Conservation (phyloP, 2,797 vertebrate genomes). For the Oryzias dopingdopingensis region DNA sequence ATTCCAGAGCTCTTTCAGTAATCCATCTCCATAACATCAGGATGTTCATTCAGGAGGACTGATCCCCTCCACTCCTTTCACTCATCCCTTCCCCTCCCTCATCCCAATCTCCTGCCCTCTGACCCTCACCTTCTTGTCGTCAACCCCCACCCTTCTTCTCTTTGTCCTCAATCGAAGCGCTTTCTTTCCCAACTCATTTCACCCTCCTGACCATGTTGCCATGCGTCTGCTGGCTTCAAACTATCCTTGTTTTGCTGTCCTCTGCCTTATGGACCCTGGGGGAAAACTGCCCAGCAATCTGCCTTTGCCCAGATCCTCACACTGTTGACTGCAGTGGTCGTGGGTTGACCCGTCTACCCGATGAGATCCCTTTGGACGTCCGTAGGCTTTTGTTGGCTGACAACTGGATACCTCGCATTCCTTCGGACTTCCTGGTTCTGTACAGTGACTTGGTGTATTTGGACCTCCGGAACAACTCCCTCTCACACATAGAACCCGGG, state of each 20-base stretch:
- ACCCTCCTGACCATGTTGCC: slow-evolving; percentile 87
- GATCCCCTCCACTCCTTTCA: slow-evolving; percentile 58
- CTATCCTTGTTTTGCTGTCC: slow-evolving; percentile 81
- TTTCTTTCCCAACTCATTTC: slow-evolving; percentile 47
- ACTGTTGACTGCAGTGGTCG: slow-evolving; percentile 95
- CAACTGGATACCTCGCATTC: slow-evolving; percentile 91
- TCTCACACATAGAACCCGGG: slow-evolving; percentile 87
- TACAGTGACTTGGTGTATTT: slow-evolving; percentile 95
- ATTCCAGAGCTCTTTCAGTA: slow-evolving; percentile 46
- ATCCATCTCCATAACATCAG: slow-evolving; percentile 44
- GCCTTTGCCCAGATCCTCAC: slow-evolving; percentile 92
- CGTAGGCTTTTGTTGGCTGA: slow-evolving; percentile 91
- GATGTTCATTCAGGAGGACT: slow-evolving; percentile 74
- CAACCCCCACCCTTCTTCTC: slow-evolving; percentile 52
- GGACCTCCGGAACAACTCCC: slow-evolving; percentile 95
- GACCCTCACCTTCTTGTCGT: slow-evolving; percentile 57
- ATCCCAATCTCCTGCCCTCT: slow-evolving; percentile 69
- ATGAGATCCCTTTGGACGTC: slow-evolving; percentile 90
- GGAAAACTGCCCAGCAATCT: slow-evolving; percentile 86
- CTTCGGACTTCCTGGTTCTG: slow-evolving; percentile 92
- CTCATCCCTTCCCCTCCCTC: slow-evolving; percentile 69
- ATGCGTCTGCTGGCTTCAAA: slow-evolving; percentile 84
- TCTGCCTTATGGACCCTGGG: slow-evolving; percentile 77
- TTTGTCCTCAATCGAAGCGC: slow-evolving; percentile 62
- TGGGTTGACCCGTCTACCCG: slow-evolving; percentile 88